phyloP scores from a whole-genome alignment of 2,888 invertebrate genomes.

The Micoletzkya japonica region DNA sequence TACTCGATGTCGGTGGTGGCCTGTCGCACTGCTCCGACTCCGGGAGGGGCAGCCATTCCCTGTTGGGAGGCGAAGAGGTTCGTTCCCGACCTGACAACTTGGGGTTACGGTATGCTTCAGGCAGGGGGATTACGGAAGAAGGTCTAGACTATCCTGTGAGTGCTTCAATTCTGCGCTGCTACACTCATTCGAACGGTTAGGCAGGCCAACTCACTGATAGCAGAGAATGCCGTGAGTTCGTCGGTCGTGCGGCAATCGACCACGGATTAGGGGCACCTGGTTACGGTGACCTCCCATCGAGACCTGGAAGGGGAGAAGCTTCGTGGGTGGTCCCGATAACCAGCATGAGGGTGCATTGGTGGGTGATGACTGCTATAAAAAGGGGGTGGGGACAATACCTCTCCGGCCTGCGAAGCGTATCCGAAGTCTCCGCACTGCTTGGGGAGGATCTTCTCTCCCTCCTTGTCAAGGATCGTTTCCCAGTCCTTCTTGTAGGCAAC shows the following conservation, averaged over 20 bases:
- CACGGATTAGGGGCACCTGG: conserved; percentile 62
- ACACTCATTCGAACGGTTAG: neutral
- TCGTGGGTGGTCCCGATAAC: neutral
- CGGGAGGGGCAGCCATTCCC: conserved; percentile 61
- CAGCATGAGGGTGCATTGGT: no score
- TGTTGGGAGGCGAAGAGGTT: conserved; percentile 63
- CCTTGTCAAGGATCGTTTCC: conserved; percentile 62
- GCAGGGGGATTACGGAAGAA: neutral
- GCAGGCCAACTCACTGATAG: conserved; percentile 48
- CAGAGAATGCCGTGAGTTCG: conserved; percentile 61
- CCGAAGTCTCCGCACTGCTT: conserved; percentile 63
- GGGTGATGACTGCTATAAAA: neutral
- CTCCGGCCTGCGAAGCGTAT: conserved; percentile 57
- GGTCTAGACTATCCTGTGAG: neutral
- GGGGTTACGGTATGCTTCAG: neutral
- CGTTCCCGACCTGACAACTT: conserved; percentile 43
- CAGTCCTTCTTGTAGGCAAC: conserved; percentile 61
- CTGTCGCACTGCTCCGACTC: conserved; percentile 61
- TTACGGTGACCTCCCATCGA: conserved; percentile 62
- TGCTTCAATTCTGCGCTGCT: neutral
- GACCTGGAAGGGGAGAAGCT: conserved; percentile 30
- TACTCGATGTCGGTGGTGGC: conserved; percentile 62
- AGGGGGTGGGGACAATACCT: conserved; percentile 25
- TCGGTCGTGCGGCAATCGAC: conserved; percentile 61
- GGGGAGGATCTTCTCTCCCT: conserved; percentile 62